Conservation (phyloP, 2,797 vertebrate species). For the Epinephelus awoara region DNA sequence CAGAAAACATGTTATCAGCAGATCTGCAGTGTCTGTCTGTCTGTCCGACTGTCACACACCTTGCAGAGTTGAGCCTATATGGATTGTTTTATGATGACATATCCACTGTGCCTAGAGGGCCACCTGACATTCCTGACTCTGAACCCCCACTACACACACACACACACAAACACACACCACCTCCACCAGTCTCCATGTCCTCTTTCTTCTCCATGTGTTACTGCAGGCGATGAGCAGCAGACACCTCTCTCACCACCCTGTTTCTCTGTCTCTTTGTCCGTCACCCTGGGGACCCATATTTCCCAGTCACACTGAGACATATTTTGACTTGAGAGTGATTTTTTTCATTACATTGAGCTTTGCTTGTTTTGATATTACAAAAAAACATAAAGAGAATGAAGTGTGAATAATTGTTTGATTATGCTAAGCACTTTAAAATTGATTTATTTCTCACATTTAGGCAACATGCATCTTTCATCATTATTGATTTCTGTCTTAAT, state of each 20-base stretch:
- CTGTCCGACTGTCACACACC: constrained; percentile 79
- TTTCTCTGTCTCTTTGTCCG: constrained; percentile 25
- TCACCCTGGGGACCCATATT: neutral
- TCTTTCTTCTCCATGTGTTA: constrained; percentile 46
- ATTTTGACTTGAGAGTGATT: neutral
- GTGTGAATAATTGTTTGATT: neutral
- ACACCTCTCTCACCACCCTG: constrained; percentile 58
- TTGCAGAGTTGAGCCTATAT: constrained; percentile 73
- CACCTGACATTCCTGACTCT: constrained; percentile 88
- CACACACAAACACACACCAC: constrained; percentile 49
- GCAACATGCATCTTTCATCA: neutral
- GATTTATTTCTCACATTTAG: neutral
- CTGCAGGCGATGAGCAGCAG: constrained; percentile 66
- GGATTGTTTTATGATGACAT: constrained; percentile 89
- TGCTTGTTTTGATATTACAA: neutral
- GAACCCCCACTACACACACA: constrained; percentile 66
- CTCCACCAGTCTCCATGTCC: constrained; percentile 30
- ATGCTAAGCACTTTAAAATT: neutral
- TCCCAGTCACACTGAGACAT: neutral
- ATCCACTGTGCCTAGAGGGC: constrained; percentile 86
- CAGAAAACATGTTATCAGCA: constrained; percentile 75
- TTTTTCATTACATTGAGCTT: neutral
- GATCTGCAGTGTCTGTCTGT: constrained; percentile 67
- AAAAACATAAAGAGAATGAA: neutral
- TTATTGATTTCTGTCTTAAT: neutral